Evolutionary conservation across 2,113 vertebrate genomes (phyloP).

Genomic region (Clinocottus analis): DNA sequence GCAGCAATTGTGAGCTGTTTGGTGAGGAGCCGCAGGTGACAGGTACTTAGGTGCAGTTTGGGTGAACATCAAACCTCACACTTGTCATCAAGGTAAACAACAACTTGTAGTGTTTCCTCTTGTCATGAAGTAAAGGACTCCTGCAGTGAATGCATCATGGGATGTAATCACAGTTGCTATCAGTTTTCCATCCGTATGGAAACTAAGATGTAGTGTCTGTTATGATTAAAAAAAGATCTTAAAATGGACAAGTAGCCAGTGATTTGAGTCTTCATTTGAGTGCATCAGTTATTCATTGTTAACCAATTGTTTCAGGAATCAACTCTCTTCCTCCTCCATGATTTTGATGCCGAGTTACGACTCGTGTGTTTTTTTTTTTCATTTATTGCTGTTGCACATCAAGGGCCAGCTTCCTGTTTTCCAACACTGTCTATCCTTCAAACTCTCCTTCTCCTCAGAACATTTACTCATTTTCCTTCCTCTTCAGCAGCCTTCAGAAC

Average conservation of each 20-base stretch:
- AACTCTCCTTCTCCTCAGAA: background rate
- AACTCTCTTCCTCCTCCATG: background rate
- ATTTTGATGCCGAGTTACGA: background rate
- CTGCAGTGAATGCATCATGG: background rate
- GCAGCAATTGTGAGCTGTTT: background rate
- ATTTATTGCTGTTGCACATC: constrained; percentile 21
- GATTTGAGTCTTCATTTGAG: background rate
- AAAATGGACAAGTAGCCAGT: background rate
- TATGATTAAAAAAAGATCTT: background rate
- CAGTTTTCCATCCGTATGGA: background rate
- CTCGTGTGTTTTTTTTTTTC: background rate
- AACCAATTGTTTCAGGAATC: background rate
- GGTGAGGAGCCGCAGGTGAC: constrained; percentile 1
- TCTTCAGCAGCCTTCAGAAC: constrained; percentile 16
- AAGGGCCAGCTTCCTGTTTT: constrained; percentile 9
- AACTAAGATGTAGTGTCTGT: background rate
- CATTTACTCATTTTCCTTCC: background rate
- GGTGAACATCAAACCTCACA: constrained; percentile 11
- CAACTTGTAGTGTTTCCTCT: constrained; percentile 22
- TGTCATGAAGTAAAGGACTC: constrained; percentile 31
- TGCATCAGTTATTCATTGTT: background rate
- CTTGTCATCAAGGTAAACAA: constrained; percentile 49
- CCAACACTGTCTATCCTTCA: background rate
- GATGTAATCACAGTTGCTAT: constrained; percentile 8
- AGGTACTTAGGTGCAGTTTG: constrained; percentile 18